phyloP scores from a whole-genome alignment of 2,888 invertebrate species.

The Idaea biselata region DNA sequence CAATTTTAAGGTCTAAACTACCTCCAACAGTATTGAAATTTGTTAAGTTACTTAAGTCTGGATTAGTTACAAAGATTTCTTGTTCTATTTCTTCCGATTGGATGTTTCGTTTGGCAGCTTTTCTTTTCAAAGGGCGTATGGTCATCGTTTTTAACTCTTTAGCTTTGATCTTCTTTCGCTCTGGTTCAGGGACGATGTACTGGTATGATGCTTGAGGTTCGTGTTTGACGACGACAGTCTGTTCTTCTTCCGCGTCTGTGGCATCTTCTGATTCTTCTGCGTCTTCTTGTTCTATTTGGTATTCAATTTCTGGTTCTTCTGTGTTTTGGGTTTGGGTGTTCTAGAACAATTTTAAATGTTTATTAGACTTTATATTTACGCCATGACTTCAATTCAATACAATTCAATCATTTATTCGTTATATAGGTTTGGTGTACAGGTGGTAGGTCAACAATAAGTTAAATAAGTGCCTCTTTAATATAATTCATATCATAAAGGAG shows the following conservation, averaged over 20 bases:
- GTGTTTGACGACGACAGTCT: not conserved
- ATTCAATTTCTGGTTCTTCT: not conserved
- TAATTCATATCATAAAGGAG: no score
- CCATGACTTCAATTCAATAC: no score
- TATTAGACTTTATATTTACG: no score
- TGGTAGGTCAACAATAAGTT: no score
- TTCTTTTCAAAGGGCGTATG: not conserved
- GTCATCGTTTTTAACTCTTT: not conserved
- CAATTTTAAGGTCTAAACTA: constrained; percentile 36
- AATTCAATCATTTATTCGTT: no score
- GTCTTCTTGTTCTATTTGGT: not conserved
- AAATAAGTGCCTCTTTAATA: no score
- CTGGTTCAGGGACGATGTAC: not conserved
- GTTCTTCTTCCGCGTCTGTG: not conserved
- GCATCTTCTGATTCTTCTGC: not conserved
- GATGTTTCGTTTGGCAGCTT: not conserved
- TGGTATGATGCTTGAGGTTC: not conserved
- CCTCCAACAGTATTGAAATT: not conserved
- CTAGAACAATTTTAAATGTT: not conserved
- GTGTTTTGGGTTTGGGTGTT: not conserved
- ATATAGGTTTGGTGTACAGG: no score
- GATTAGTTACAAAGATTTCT: not conserved
- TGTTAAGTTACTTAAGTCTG: not conserved
- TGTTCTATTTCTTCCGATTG: not conserved
- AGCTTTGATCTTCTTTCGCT: not conserved